Base-by-base conservation (phyloP, 2,888 invertebrate genomes). In the Aelia acuminata region DNA sequence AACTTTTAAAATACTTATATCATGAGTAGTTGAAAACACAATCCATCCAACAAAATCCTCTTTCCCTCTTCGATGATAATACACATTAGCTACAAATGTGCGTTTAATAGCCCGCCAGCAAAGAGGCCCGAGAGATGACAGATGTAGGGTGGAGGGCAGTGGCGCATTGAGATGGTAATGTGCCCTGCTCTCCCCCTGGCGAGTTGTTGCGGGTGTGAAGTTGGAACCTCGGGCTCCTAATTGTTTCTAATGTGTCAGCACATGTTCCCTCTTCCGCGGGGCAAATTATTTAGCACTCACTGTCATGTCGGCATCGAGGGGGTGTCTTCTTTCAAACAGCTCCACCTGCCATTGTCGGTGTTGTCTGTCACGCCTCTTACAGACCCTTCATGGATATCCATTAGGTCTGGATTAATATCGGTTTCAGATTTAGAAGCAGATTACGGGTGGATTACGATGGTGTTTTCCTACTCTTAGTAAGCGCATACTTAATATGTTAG, bases 251-350 rank as follows among this genome's bases (percentile, higher is more conserved):
- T 80, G 22, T 43, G 43, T 43, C 43, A 11, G n/a, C 80, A 80
- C 80, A 80, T 80, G 80, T 80, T 80, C 80, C 80, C 22, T 43
- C 11, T 15, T n/a, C 11, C 39, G 4, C 35, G 43, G 43, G 80
- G 80, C 80, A 47, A 80, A 80, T 80, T 80, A 80, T 80, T 80
- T 80, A 80, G 80, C 80, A 80, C 80, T 47, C 43, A n/a, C n/a
- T 80, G 80, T 80, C 80, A 80, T 80, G 13, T 80, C 80, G 43
- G 13, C n/a, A 22, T 7, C 22, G 43, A 43, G 80, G 10, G 22
- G 10, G 43, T 80, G 13, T 80, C 43, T 80, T 47, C 80, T 39
- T 47, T 39, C 80, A 47, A n/a, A 22, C 43, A n/a, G 20, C 80
- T 47, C 43, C 39, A 80, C 80, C 80, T 80, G 80, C 31, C 75